phyloP scores from a whole-genome alignment of 2,113 vertebrate genomes.

The Piprites chloris region DNA sequence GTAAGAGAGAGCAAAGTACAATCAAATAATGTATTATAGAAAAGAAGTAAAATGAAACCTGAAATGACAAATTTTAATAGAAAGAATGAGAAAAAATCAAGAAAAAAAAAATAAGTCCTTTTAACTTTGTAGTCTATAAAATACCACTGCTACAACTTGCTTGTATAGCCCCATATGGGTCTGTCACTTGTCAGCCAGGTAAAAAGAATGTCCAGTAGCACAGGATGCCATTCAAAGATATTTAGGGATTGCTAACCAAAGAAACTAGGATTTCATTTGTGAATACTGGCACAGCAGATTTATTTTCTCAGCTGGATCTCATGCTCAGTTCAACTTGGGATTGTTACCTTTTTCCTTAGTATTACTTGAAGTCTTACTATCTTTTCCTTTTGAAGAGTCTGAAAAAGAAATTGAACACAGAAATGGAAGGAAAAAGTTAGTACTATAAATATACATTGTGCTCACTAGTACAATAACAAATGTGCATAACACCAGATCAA shows the following conservation, averaged over 20 bases:
- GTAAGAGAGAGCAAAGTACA: background rate
- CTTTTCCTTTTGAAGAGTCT: slow-evolving; percentile 50
- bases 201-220: background rate
- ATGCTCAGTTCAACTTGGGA: background rate
- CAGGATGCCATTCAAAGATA: background rate
- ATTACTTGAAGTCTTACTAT: background rate
- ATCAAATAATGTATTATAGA: background rate
- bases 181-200: background rate
- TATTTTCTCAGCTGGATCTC: background rate
- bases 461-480: background rate
- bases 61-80: background rate
- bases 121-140: background rate
- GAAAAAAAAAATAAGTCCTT: background rate
- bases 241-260: background rate
- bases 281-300: background rate
- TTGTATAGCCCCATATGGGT: background rate
- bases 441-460: background rate
- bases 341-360: slow-evolving; percentile 57
- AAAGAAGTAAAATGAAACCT: background rate
- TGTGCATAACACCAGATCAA: background rate
- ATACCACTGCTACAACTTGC: background rate
- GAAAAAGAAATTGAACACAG: background rate
- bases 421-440: background rate
- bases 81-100: background rate
- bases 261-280: background rate